Evolutionary conservation across 2,888 invertebrate genomes (phyloP), one percentile per base, ranked within the genome.

Genomic region (Tuta absoluta): DNA sequence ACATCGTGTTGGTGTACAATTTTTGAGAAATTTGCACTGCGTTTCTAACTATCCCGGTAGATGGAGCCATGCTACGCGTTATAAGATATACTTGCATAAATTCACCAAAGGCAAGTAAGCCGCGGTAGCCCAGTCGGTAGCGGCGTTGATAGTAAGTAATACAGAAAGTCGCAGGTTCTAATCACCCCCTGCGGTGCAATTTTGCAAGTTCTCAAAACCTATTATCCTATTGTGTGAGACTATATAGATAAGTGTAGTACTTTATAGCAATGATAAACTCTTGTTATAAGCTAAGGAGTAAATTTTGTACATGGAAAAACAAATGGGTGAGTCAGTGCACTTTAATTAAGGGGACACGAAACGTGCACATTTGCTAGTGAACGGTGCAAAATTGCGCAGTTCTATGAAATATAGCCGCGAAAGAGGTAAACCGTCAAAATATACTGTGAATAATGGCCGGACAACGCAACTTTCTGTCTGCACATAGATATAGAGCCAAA

Each of bases 341-440:
- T 72, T 66, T 72, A 74, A 75, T 75, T 75, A 75, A 61, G 60
- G 65, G 62, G 67, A 68, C 67, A 66, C 66, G 67, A 66, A 67
- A 4, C 33, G 41, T 19, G 41, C 59, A 19, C 24, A 23, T 28
- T 53, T 24, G 51, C 24, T n/a, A 24, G 53, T 28, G 28, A 53
- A 49, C 19, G 21, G 21, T n/a, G 17, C 33, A 57, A 11, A 69
- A 71, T 63, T 72, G 71, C 71, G 71, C 70, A 69, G 62, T 71
- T 69, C 65, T 70, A 64, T 71, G 69, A 71, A 70, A 65, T 68
- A 66, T 64, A 60, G 69, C 68, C 63, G 65, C 64, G 72, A 72
- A 75, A 68, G 75, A 71, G 71, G 66, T 65, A 33, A 66, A 65
- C 68, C 69, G 72, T 71, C 71, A 68, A 69, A 73, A 74, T 68